Evolutionary conservation across 2,113 vertebrate genomes (phyloP), one percentile per base, ranked within the genome.

Genomic region (Pao palembangensis): DNA sequence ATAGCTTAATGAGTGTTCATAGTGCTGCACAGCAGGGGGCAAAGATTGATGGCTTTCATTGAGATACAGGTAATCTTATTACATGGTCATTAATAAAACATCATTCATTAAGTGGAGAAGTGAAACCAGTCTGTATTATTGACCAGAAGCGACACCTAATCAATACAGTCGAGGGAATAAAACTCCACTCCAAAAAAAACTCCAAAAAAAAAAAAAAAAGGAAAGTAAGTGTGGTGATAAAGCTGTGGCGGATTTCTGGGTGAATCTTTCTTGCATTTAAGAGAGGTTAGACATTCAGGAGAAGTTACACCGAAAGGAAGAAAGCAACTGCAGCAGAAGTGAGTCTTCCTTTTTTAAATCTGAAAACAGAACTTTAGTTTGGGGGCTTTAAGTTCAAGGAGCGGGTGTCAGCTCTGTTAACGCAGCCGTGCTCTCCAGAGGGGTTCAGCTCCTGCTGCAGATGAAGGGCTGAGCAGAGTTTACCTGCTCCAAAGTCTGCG

Each of bases 1-100:
- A 53, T 51, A n/a, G 38, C 57, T 31, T 81, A 87, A 86, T 88
- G 76, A 88, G 47, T 60, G 73, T 67, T 79, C 76, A 80, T 69
- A 61, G 59, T 7, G 15, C 43, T 46, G 67, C 71, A 61, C 73
- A 76, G 66, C 73, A 56, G 61, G 49, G 51, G 7, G 63, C 54
- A 71, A 75, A 82, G 87, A 89, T 73, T 86, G 87, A 89, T 87
- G 78, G 55, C 59, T 78, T 78, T 77, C 72, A 83, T 58, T 78
- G 78, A 85, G 76, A 83, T 78, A 83, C 86, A 82, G 76, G 83
- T 86, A 88, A 87, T 87, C 84, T 81, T 80, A 87, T 89, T 88
- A 80, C 73, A 70, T 41, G 21, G 61, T 46, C 85, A 88, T 91
- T 89, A 89, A 90, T 87, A 89, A 90, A 86, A 89, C 87, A 88